A percentile compares a stretch with the other conserved stretches of the same genome.
phyloP scores from a whole-genome alignment of 1,140 invertebrate genomes.

The Acromyrmex echinatior region DNA sequence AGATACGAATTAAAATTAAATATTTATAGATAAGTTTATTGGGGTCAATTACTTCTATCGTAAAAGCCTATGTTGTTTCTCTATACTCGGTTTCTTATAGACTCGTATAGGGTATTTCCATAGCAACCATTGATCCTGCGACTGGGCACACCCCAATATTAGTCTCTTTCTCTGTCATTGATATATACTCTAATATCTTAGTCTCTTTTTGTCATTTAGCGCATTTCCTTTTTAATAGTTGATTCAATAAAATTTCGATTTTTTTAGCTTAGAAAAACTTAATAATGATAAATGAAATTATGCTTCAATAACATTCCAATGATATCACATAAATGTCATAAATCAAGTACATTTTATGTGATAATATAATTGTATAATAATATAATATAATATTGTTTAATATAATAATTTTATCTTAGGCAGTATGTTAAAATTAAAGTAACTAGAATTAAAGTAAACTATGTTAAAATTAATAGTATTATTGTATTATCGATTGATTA shows the following conservation, averaged over 20 bases:
- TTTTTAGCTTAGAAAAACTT: not conserved
- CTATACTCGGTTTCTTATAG: constrained; percentile 12
- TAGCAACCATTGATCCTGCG: constrained; percentile 53
- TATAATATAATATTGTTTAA: not conserved
- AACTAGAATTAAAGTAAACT: not conserved
- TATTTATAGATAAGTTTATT: not conserved
- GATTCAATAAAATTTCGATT: not conserved
- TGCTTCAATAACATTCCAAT: not conserved
- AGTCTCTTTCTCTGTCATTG: not conserved
- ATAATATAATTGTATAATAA: not conserved
- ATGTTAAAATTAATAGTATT: not conserved
- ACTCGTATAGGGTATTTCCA: constrained; percentile 41
- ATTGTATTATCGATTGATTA: not conserved
- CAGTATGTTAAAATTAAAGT: not conserved
- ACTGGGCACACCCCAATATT: constrained; percentile 22
- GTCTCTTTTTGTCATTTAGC: not conserved
- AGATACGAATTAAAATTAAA: not conserved
- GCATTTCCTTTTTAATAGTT: not conserved
- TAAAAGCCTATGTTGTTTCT: not conserved
- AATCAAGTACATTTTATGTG: not conserved
- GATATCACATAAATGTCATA: not conserved
- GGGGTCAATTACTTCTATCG: not conserved
- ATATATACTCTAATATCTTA: not conserved
- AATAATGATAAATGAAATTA: not conserved
- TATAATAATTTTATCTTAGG: not conserved